Base-by-base conservation (phyloP, 1,140 invertebrate genomes). In the Latrodectus geometricus region DNA sequence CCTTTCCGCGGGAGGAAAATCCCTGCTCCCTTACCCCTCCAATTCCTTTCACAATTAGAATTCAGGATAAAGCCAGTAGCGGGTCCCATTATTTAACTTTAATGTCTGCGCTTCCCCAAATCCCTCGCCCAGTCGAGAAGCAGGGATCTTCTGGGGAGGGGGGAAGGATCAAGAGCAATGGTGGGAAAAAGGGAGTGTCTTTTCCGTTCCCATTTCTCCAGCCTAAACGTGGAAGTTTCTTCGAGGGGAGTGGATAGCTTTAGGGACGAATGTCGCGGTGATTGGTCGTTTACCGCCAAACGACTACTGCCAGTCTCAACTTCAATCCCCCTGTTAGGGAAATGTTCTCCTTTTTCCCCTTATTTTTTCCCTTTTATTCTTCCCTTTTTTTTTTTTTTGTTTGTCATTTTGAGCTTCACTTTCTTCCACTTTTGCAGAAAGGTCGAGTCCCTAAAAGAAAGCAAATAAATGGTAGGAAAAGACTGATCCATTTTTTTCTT, bases 201-300 rank as follows among this genome's bases (percentile, higher is more conserved):
- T 83, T 68, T 54, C 52, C 72, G 49, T 20, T 15, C 49, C 50
- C 77, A 20, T 20, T 23, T 49, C 17, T 5, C 12, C 81, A 12
- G n/a, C 70, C 14, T 65, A n/a, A n/a, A 21, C 79, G 21, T 49
- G 12, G 49, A 8, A 69, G 66, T 49, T 79, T 50, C 54, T 74
- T 50, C 20, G n/a, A 54, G 8, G 68, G 21, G 80, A 76, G 82
- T 66, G 82, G 82, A 76, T 76, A 76, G 82, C 70, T 82, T 72
- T 17, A 82, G 82, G 82, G 82, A 56, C 82, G 82, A 84, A 84
- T 84, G 82, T 84, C 82, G 82, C 82, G 82, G 82, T 70, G 82
- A 84, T 84, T 84, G 82, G 82, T 83, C 80, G 80, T 83, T 83
- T 83, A 83, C 70, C 56, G 70, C 82, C 82, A 84, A 84, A 84